Evolutionary conservation across 2,113 vertebrate species (phyloP), one percentile per base, ranked within the genome.

Genomic region (Suncus etruscus): DNA sequence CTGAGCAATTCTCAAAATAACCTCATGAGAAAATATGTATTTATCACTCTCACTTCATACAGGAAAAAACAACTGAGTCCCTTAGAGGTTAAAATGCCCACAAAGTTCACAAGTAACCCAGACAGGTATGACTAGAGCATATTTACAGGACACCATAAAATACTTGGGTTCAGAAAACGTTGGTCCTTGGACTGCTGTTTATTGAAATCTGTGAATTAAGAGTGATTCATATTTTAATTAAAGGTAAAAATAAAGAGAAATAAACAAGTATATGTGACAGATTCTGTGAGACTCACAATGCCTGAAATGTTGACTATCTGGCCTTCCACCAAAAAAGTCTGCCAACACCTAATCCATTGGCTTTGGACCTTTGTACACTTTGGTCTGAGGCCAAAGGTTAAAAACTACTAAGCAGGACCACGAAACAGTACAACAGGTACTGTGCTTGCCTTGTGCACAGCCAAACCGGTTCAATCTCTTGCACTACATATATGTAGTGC

Each of bases 21-120:
- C 32, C 22, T 16, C 29, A 9, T 22, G 54, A 74, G 11, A 32
- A 45, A 66, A 11, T 22, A 61, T 22, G 32, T 39, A 68, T 50
- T 39, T 45, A 31, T 51, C 24, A 29, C 24, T 12, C 76, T 6
- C 54, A 65, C 48, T 89, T 39, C 66, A 25, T 29, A 79, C 39
- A 45, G 75, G 39, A 85, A 73, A 84, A 85, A 50, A 3, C 24
- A 66, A 25, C 1, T 48, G 70, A 74, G n/a, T 76, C 11, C 84
- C 76, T 84, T n/a, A 72, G 68, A 86, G 16, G 14, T 77, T 83
- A 92, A 92, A 70, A 69, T 20, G 27, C 6, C 65, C 74, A 91
- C 20, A 20, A 1, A 4, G 31, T 31, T 78, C 31, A 68, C 3
- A 82, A 25, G 54, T 22, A 82, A 54, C 58, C 63, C 27, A 86